Evolutionary conservation across 2,888 invertebrate species (phyloP), one percentile per base, ranked within the genome.

Genomic region (Pristionchus arcanus): DNA sequence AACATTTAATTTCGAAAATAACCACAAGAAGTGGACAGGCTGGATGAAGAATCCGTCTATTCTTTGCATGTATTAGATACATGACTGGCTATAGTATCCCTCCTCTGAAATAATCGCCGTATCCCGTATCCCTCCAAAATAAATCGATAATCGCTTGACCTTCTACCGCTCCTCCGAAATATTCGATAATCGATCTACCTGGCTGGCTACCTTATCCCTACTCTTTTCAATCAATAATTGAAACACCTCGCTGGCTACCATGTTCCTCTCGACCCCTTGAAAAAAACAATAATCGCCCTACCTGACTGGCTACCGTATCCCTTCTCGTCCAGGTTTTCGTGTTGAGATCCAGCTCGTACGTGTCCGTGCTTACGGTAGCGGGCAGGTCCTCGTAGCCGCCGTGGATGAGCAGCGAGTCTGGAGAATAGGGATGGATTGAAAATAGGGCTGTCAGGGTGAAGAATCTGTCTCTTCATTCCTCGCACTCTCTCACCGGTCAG

Each of bases 261-360:
- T n/a, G n/a, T n/a, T n/a, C n/a, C n/a, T n/a, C n/a, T n/a, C n/a
- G n/a, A n/a, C n/a, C n/a, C n/a, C n/a, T n/a, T n/a, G n/a, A n/a
- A n/a, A n/a, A n/a, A n/a, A 19, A 19, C 68, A 31, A 68, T 28
- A 68, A 68, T 68, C 68, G 68, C 7, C n/a, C n/a, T 68, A 74
- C 74, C 77, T 77, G 77, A 42, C 42, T 77, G 42, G 77, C 77
- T 42, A 77, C 77, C 49, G 77, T 77, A 77, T 37, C 13, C 77
- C 77, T 77, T 25, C 42, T 21, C 19, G 31, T 42, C 77, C 77
- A 77, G 21, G 49, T 77, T n/a, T 77, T 77, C 77, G 77, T 77
- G 37, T 77, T 49, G 77, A 77, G 77, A 77, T 77, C 77, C 42
- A 77, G 25, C 15, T 15, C 37, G n/a, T 77, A 77, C 42, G 77